Percentiles rank a stretch among this genome's conserved stretches.
phyloP scores from a whole-genome alignment of 23 tunicate species.

The Aplidium turbinatum region DNA sequence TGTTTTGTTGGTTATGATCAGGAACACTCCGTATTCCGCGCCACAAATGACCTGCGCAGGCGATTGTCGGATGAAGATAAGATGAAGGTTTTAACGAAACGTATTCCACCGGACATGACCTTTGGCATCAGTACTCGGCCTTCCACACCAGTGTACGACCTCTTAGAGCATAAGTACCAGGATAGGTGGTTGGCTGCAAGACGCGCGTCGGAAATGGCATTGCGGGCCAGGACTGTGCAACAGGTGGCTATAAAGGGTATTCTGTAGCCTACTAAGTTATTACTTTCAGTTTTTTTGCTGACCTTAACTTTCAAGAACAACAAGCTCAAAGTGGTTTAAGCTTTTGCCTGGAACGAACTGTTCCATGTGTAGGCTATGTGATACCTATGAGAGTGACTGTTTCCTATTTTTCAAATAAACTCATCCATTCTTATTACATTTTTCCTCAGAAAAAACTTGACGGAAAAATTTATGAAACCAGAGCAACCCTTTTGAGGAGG shows the following conservation, averaged over 20 bases:
- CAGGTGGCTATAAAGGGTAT: too few relatives aligned
- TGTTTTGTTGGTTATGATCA: not conserved
- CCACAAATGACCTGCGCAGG: conserved; percentile 81
- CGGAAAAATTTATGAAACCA: conserved; percentile 74
- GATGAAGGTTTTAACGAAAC: conserved; percentile 70
- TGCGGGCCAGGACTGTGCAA: conserved; percentile 61
- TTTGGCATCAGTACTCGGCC: conserved; percentile 96
- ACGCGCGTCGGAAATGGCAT: conserved; percentile 74
- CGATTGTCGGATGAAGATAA: conserved; percentile 74
- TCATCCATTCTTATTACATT: not conserved
- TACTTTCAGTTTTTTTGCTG: too few relatives aligned
- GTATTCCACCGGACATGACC: conserved; percentile 87
- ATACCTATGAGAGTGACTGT: too few relatives aligned
- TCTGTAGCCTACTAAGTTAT: too few relatives aligned
- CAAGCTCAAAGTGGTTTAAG: too few relatives aligned
- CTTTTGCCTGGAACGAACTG: too few relatives aligned
- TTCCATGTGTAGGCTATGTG: too few relatives aligned
- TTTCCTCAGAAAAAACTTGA: conserved; percentile 75
- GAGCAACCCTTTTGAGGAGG: conserved; percentile 73
- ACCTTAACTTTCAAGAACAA: too few relatives aligned
- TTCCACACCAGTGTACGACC: conserved; percentile 90
- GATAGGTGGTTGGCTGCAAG: conserved; percentile 77
- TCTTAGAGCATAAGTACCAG: conserved; percentile 92
- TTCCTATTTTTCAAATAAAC: too few relatives aligned
- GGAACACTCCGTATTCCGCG: conserved; percentile 85